Conservation (phyloP, 2,797 vertebrate species). For the Ceryle rudis region DNA sequence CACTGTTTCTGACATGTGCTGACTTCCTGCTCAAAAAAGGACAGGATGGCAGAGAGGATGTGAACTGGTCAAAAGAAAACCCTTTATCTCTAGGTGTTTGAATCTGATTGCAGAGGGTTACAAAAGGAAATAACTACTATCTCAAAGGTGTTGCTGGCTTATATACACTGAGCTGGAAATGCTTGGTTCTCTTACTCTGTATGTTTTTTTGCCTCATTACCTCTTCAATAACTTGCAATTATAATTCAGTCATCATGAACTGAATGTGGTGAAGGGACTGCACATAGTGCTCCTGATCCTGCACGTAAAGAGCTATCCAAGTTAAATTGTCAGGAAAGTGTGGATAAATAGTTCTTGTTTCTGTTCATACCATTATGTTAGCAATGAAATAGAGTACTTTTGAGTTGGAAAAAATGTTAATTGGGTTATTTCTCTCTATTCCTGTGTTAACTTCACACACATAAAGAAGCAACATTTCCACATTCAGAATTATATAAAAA, state of each 20-base stretch:
- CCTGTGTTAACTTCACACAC: fast-evolving
- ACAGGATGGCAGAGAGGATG: neutral
- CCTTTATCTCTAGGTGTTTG: neutral
- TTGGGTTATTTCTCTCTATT: neutral
- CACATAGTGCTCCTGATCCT: fast-evolving
- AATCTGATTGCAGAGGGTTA: neutral
- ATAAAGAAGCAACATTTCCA: neutral
- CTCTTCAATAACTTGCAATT: neutral
- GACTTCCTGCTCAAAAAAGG: neutral
- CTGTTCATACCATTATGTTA: neutral
- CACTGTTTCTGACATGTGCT: neutral
- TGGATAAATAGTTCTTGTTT: neutral
- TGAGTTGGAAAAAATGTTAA: neutral
- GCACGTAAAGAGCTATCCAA: neutral
- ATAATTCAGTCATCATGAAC: neutral
- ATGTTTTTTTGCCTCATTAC: neutral
- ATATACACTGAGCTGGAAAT: neutral
- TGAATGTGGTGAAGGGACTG: neutral
- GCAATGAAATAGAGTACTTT: neutral
- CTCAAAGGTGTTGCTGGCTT: neutral
- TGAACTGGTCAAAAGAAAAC: neutral
- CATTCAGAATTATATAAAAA: neutral
- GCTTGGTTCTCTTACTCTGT: neutral
- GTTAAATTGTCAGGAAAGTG: neutral
- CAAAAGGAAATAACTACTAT: neutral